Evolutionary conservation across 2,113 vertebrate species (phyloP), one percentile per base, ranked within the genome.

Genomic region (Phalacrocorax brasilianus): DNA sequence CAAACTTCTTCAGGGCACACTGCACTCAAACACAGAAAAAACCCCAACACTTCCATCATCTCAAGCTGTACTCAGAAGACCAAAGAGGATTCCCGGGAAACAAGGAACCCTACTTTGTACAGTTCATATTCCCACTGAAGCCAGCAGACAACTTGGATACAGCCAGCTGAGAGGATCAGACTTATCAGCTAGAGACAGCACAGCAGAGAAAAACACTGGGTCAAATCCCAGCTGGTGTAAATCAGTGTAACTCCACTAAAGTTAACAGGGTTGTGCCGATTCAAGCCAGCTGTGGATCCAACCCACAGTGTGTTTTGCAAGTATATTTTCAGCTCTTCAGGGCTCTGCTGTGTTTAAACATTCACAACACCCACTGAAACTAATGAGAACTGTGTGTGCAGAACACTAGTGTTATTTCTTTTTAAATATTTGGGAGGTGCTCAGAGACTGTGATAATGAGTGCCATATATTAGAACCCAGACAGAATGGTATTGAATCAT

Each of bases 371-470:
- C 81, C 91, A 89, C 95, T 92, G 81, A 95, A 95, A 79, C 82
- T 89, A 95, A 95, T 83, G 86, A 93, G 91, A 97, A 95, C 87
- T 95, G 45, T 79, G 86, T 95, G 93, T 94, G 84, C 81, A 95
- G 71, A 96, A 89, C 47, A 40, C 74, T 40, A 83, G 42, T 52
- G 83, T 92, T 97, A 88, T 76, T 97, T 81, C 95, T 91, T 96
- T 94, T 96, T 83, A 95, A 93, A 88, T 91, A 85, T 95, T 83
- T 96, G 94, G 95, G 95, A 97, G 96, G 87, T 95, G 89, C 78
- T 95, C 77, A 55, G 75, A 93, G 77, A 74, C 84, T 73, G 77
- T 89, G 84, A 95, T 95, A 91, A 95, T 89, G 87, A 95, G 77
- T 70, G 49, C 86, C 86, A 91, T 85, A 73, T 76, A 97, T 95